A percentile compares a stretch with the other conserved stretches of the same genome.
Evolutionary conservation across 2,888 invertebrate species (phyloP).

Genomic region (Yponomeuta sedellus): DNA sequence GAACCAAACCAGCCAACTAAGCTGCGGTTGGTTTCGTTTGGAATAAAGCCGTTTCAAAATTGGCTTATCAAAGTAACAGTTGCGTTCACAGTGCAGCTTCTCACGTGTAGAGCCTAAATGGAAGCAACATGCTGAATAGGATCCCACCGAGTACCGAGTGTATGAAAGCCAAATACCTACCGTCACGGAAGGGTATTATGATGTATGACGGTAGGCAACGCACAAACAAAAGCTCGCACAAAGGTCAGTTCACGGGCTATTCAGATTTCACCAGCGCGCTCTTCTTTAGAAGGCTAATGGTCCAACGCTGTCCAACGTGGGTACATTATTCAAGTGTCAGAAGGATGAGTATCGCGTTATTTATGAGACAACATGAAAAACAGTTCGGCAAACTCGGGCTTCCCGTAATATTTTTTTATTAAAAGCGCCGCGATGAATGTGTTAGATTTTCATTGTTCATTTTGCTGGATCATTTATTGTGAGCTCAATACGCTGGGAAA

Average conservation of each 20-base stretch:
- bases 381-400: conserved; percentile 1
- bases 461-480: not conserved
- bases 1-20: no score
- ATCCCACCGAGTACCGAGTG: not conserved
- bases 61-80: not conserved
- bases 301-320: conserved; percentile 33
- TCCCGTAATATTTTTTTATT: not conserved
- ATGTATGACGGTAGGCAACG: not conserved
- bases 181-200: not conserved
- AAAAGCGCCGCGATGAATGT: not conserved
- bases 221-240: not conserved
- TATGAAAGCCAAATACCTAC: not conserved
- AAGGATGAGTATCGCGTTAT: conserved; percentile 67
- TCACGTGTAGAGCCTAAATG: conserved; percentile 21
- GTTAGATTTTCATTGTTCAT: not conserved
- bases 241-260: not conserved
- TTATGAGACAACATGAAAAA: conserved; percentile 52
- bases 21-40: no score
- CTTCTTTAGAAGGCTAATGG: conserved; percentile 68
- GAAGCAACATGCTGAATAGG: conserved; percentile 20
- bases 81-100: not conserved
- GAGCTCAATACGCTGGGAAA: not conserved
- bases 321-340: conserved; percentile 66
- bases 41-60: not conserved
- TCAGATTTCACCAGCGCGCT: conserved; percentile 26